These are phyloP conservation scores for Noctuana brunneofusca DNA, from an alignment of 2,888 invertebrate genomes.

Conservation along the genomic window DNA sequence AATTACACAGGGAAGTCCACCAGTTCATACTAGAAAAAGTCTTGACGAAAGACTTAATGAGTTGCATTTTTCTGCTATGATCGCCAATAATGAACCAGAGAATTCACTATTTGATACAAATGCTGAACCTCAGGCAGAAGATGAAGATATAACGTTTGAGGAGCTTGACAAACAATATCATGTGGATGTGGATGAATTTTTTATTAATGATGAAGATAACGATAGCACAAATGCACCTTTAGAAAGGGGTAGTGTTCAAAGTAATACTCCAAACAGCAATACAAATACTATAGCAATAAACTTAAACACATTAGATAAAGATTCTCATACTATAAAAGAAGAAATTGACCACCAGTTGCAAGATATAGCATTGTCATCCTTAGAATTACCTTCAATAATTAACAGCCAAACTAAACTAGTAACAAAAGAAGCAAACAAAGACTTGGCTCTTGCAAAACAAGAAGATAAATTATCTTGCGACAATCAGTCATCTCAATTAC, in stretches of 20 bases:
- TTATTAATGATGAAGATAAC: constrained; percentile 61
- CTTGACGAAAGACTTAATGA: constrained; percentile 35
- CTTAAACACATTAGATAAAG: constrained; percentile 26
- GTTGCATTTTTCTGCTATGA: constrained; percentile 13
- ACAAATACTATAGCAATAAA: constrained; percentile 37
- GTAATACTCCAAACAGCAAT: constrained; percentile 42
- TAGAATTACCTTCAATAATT: constrained; percentile 31
- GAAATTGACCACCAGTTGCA: constrained; percentile 37
- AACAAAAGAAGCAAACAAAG: constrained; percentile 26
- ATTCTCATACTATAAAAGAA: constrained; percentile 25
- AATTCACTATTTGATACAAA: constrained; percentile 16
- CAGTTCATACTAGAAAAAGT: constrained; percentile 37
- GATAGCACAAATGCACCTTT: constrained; percentile 39
- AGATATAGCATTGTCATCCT: constrained; percentile 35
- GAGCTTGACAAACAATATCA: constrained; percentile 76
- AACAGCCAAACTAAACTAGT: constrained; percentile 1
- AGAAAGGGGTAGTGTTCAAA: constrained; percentile 3
- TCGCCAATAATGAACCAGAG: constrained; percentile 17
- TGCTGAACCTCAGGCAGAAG: constrained; percentile 59
- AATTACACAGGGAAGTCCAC: constrained; percentile 42
- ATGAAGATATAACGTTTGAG: constrained; percentile 63
- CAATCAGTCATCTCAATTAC: background rate
- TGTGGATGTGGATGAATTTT: constrained; percentile 74
- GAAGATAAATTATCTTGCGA: constrained; percentile 35
- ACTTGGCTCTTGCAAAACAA: constrained; percentile 35